Evolutionary conservation across 2,797 vertebrate genomes (phyloP).

Genomic region (Melanotaenia trifasciata): DNA sequence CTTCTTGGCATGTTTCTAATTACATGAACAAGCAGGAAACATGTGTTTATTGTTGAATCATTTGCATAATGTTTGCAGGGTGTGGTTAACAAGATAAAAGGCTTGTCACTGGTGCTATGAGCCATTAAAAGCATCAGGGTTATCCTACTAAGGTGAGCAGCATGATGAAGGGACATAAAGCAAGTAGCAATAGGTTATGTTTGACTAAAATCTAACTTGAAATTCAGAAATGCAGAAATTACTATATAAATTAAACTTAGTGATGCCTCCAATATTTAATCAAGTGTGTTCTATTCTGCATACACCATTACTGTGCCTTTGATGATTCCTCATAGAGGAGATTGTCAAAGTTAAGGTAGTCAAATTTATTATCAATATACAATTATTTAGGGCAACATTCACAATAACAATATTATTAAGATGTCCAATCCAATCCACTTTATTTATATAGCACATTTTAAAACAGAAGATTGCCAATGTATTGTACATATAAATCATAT

Average conservation of each 20-base stretch:
- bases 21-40: constrained; percentile 36
- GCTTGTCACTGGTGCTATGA: constrained; percentile 30
- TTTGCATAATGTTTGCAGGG: constrained; percentile 39
- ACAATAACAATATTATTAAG: not conserved
- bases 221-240: constrained; percentile 48
- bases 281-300: constrained; percentile 11
- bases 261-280: constrained; percentile 10
- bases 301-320: not conserved
- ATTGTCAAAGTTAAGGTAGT: not conserved
- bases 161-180: not conserved
- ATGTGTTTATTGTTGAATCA: constrained; percentile 7
- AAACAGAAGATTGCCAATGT: too few species aligned
- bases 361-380: not conserved
- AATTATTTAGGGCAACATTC: not conserved
- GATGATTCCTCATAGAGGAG: constrained; percentile 2
- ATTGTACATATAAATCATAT: too few species aligned
- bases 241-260: constrained; percentile 39
- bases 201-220: constrained; percentile 33
- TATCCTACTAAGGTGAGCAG: constrained; percentile 6
- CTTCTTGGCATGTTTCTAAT: constrained; percentile 51
- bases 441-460: too few species aligned
- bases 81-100: constrained; percentile 14
- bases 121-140: constrained; percentile 22
- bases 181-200: not conserved
- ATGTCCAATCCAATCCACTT: not conserved